These are phyloP conservation scores for Odontamblyopus lacepedii DNA, from an alignment of 2,797 vertebrate genomes.

Conservation along the genomic window DNA sequence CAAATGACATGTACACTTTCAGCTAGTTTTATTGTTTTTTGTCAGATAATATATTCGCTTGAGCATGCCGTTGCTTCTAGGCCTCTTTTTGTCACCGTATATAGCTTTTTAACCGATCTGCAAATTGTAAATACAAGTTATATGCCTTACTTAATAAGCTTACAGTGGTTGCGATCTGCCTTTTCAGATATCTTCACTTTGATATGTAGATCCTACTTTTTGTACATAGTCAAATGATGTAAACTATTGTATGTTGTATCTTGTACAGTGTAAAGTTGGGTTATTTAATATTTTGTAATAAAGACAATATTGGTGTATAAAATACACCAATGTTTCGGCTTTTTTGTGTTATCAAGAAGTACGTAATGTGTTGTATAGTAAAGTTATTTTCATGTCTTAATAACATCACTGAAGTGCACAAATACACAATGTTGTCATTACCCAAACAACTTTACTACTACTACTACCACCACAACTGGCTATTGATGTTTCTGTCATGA, in stretches of 20 bases:
- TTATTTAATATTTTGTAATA: slow-evolving; percentile 83
- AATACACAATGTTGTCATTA: too few relatives aligned
- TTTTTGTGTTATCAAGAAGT: not conserved
- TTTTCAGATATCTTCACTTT: slow-evolving; percentile 82
- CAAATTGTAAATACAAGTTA: slow-evolving; percentile 71
- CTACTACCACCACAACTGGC: too few relatives aligned
- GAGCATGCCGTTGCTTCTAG: slow-evolving; percentile 47
- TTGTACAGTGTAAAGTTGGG: slow-evolving; percentile 81
- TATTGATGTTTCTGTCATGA: too few relatives aligned
- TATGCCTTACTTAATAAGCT: slow-evolving; percentile 82
- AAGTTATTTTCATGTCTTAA: too few relatives aligned
- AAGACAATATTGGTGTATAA: slow-evolving; percentile 80
- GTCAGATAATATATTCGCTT: slow-evolving; percentile 32
- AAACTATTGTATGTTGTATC: slow-evolving; percentile 73
- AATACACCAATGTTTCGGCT: slow-evolving; percentile 31
- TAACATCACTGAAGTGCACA: too few relatives aligned
- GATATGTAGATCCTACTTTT: slow-evolving; percentile 79
- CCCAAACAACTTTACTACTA: too few relatives aligned
- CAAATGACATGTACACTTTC: slow-evolving; percentile 21
- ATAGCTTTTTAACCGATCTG: slow-evolving; percentile 61
- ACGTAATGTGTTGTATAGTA: too few relatives aligned
- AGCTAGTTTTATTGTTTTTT: slow-evolving; percentile 38
- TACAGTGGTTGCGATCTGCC: slow-evolving; percentile 80
- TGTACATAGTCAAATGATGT: slow-evolving; percentile 80
- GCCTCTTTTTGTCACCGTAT: slow-evolving; percentile 48